phyloP scores from a whole-genome alignment of 2,113 vertebrate genomes.

The Lutjanus erythropterus region DNA sequence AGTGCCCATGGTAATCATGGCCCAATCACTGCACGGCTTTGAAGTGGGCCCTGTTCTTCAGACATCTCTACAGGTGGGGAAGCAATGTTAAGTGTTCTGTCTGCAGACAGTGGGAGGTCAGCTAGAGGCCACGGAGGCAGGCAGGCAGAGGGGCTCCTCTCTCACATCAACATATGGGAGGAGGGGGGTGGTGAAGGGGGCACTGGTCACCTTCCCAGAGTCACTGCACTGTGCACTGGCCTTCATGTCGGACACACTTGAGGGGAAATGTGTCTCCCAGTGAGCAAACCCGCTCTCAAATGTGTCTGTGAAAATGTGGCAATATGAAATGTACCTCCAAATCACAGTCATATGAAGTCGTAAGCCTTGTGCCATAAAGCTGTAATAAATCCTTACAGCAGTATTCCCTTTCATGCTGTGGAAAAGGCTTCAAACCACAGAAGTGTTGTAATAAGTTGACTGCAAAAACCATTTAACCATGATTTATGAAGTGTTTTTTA shows the following conservation, averaged over 20 bases:
- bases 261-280: background rate
- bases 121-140: conserved; percentile 66
- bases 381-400: conserved; percentile 24
- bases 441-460: conserved; percentile 27
- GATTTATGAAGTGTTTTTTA: conserved; percentile 32
- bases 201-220: background rate
- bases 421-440: conserved; percentile 16
- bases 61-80: conserved; percentile 78
- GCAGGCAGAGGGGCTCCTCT: conserved; percentile 46
- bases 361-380: conserved; percentile 14
- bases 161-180: conserved; percentile 29
- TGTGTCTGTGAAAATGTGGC: conserved; percentile 7
- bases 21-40: conserved; percentile 78
- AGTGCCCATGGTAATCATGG: conserved; percentile 79
- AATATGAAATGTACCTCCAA: conserved; percentile 1
- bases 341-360: conserved; percentile 10
- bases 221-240: conserved; percentile 10
- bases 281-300: too few species aligned
- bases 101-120: conserved; percentile 75
- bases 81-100: conserved; percentile 75
- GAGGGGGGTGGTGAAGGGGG: background rate
- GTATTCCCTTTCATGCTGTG: conserved; percentile 14
- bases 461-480: conserved; percentile 36
- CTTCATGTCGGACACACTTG: background rate
- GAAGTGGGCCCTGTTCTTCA: conserved; percentile 72